Evolutionary conservation across 2,888 invertebrate species (phyloP).

Genomic region (Aromia moschata): DNA sequence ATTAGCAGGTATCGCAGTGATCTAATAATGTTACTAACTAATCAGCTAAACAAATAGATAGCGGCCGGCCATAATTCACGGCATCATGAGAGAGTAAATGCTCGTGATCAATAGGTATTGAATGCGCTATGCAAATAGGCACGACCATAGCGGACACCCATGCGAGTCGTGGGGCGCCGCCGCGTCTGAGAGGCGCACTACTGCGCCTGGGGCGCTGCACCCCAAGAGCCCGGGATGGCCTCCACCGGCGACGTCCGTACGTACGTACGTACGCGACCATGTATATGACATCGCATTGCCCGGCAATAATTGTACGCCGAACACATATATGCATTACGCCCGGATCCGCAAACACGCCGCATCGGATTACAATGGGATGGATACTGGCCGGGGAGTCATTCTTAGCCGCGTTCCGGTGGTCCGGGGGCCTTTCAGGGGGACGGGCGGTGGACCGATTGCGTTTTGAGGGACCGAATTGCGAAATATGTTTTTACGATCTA

Average conservation of each 20-base stretch:
- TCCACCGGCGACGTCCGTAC: slow-evolving; percentile 55
- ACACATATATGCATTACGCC: slow-evolving; percentile 55
- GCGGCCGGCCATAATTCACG: slow-evolving; percentile 64
- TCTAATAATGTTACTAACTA: slow-evolving; percentile 65
- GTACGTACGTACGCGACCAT: slow-evolving; percentile 24
- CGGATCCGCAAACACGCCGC: slow-evolving; percentile 56
- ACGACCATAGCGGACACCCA: slow-evolving; percentile 52
- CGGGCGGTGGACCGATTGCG: background rate
- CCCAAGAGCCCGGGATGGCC: slow-evolving; percentile 54
- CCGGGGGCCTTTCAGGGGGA: slow-evolving; percentile 1
- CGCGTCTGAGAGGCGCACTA: slow-evolving; percentile 47
- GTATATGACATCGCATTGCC: slow-evolving; percentile 56
- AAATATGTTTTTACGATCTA: no score
- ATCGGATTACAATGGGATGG: slow-evolving; percentile 44
- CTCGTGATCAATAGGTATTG: slow-evolving; percentile 64
- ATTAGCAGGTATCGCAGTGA: slow-evolving; percentile 64
- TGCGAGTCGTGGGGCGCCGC: slow-evolving; percentile 49
- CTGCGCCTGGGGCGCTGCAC: slow-evolving; percentile 51
- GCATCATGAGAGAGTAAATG: slow-evolving; percentile 61
- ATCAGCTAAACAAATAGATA: slow-evolving; percentile 66
- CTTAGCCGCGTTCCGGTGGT: slow-evolving; percentile 17
- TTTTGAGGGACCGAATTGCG: no score
- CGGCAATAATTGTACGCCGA: slow-evolving; percentile 55
- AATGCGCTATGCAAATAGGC: slow-evolving; percentile 62
- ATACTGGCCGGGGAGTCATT: slow-evolving; percentile 20